Base-by-base conservation (phyloP, 2,797 vertebrate species). In the Clarias fuscus region DNA sequence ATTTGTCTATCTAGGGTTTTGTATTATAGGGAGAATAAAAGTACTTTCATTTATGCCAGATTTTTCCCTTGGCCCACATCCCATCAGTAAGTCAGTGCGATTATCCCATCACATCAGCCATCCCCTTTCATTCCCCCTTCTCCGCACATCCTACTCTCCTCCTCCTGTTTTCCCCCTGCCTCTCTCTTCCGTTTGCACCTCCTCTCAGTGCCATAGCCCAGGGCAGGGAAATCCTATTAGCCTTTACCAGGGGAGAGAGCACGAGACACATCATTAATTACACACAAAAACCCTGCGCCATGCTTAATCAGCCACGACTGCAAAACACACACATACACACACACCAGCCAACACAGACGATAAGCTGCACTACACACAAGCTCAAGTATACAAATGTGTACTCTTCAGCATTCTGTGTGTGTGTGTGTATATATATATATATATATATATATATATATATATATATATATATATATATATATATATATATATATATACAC, bases 141-240 rank as follows among this genome's bases (percentile, higher is more conserved):
- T 22, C 22, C 22, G 30, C 79, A 82, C 86, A 83, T 80, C 82
- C 59, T 37, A 67, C 64, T 83, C 62, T 43, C 70, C 56, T 27
- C 75, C 84, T 88, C 88, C 88, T 82, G 78, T 77, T 61, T 58
- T 59, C 71, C 87, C 82, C 85, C 77, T 86, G 62, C 88, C 68
- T 84, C 40, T 87, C 92, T 91, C 59, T 77, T 89, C 90, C 77
- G 7, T 83, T 79, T 85, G 62, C 86, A 70, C 90, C 91, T 88
- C 89, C 91, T 84, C 85, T 91, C 89, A 86, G 88, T 86, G 86
- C 90, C 88, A 91, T 91, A 83, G 93, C 96, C 95, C 59, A 91
- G 89, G 96, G 96, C 96, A 95, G 96, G 95, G 96, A 96, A 97
- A 97, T 97, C 97, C 97, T 97, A 97, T 97, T 97, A 97, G 92